Base-by-base conservation (phyloP, 2,797 vertebrate species). In the Okamejei kenojei region DNA sequence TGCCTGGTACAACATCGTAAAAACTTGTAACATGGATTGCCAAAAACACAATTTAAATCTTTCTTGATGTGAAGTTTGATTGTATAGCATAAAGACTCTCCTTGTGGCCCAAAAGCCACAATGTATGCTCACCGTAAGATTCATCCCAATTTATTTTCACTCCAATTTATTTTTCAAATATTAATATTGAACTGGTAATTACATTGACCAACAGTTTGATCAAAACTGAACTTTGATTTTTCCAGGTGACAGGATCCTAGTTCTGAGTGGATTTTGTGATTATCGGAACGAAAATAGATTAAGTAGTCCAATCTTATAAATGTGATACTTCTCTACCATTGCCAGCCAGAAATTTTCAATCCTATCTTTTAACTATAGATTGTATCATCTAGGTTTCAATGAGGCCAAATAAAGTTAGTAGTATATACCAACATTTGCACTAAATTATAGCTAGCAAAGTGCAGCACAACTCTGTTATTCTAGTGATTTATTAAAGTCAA, bases 171-270 rank as follows among this genome's bases (percentile, higher is more conserved):
- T 81, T 74, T 90, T 90, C 8, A 90, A n/a, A 2, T 68, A 32
- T 90, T 88, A 61, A 29, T 21, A 65, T 90, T 68, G n/a, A 65
- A 3, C 84, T 90, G 61, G 58, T 90, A 68, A 88, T 90, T 90
- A 90, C 65, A 32, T 10, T 15, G 32, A 80, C 8, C 29, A 77
- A 77, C 9, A 65, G 61, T 90, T 90, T 71, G 63, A 35, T 90
- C 32, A 90, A 90, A 58, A 45, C 23, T 71, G 17, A n/a, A 35
- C 11, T 54, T 91, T 11, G 23, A 74, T 90, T 21, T 68, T 68
- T 71, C 9, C 17, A 90, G 86, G 71, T 54, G 38, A 15, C 65
- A 45, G 19, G 23, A 74, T 26, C 29, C 23, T 26, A 91, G 35
- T 26, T 91, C 65, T 74, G 65, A 73, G 68, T 45, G 35, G 35